phyloP scores from a whole-genome alignment of 2,888 invertebrate species.

The Eupithecia centaureata region DNA sequence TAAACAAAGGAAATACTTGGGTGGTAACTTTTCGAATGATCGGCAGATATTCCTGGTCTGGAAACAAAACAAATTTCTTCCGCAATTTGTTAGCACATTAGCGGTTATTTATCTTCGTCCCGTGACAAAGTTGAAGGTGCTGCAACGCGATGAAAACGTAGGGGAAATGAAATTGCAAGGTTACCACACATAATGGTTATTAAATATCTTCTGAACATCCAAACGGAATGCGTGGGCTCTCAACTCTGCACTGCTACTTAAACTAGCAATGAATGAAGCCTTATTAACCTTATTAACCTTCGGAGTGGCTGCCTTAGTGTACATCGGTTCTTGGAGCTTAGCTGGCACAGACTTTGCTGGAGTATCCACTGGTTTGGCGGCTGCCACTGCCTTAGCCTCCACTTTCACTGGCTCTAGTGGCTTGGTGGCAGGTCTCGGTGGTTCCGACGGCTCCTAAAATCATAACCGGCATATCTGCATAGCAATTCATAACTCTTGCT shows the following conservation, averaged over 20 bases:
- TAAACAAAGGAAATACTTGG: background rate
- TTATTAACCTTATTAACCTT: constrained; percentile 66
- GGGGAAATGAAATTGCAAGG: no score
- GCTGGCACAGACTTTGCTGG: constrained; percentile 70
- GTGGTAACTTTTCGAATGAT: background rate
- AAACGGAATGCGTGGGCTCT: no score
- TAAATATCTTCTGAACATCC: background rate
- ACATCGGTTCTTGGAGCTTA: constrained; percentile 74
- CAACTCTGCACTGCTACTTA: no score
- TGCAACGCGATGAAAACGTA: no score
- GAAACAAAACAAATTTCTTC: no score
- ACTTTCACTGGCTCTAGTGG: constrained; percentile 64
- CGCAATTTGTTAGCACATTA: no score
- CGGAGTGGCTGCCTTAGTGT: constrained; percentile 70
- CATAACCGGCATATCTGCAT: background rate
- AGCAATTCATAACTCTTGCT: no score
- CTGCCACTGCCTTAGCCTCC: constrained; percentile 70
- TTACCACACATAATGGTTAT: no score
- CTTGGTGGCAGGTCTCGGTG: constrained; percentile 59
- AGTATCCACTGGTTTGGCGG: constrained; percentile 65
- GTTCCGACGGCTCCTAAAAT: constrained; percentile 65
- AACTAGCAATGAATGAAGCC: no score
- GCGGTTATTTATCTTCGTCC: no score
- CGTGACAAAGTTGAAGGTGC: no score
- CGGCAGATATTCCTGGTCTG: no score